Conservation (phyloP, 2,797 vertebrate species). For the Schizothorax lantsangensis region DNA sequence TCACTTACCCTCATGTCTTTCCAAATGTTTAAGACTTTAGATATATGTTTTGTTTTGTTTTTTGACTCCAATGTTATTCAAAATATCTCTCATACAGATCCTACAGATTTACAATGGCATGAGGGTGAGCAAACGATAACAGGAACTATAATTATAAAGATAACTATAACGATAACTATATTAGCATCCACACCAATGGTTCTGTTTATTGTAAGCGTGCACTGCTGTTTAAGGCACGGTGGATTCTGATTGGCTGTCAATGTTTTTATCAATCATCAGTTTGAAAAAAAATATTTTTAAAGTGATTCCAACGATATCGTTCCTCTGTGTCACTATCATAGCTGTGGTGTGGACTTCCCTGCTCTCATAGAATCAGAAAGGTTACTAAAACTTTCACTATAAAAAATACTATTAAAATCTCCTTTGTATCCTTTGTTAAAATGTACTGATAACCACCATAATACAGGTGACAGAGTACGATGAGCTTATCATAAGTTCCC, state of each 20-base stretch:
- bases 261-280: neutral
- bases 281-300: neutral
- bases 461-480: neutral
- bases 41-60: neutral
- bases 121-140: neutral
- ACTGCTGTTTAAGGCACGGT: neutral
- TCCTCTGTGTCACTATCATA: neutral
- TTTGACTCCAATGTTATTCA: neutral
- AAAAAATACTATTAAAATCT: neutral
- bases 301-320: neutral
- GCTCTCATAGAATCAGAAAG: neutral
- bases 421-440: neutral
- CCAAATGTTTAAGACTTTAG: neutral
- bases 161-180: neutral
- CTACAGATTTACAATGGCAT: neutral
- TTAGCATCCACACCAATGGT: neutral
- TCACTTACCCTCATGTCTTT: neutral
- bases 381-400: neutral
- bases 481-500: neutral
- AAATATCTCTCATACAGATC: neutral
- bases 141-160: neutral
- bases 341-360: neutral
- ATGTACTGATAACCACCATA: neutral
- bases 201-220: neutral
- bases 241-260: neutral